These are phyloP conservation scores for Cyphomyrmex costatus DNA, from an alignment of 1,140 invertebrate genomes.

Conservation along the genomic window DNA sequence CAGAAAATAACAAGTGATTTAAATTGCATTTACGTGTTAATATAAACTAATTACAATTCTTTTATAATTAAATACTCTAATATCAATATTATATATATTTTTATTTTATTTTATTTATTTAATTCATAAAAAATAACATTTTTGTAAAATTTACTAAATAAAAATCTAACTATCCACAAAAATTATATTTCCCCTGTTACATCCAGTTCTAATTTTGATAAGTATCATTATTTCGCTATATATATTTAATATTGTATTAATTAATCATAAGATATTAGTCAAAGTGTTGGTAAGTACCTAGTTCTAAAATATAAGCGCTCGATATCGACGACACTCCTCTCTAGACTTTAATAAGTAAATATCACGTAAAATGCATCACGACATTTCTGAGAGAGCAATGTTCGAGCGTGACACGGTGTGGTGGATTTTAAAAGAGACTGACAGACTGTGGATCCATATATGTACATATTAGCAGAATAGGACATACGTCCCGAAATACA, in stretches of 20 bases:
- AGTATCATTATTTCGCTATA: background rate
- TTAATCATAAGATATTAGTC: background rate
- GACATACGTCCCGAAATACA: slow-evolving; percentile 3
- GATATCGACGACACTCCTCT: background rate
- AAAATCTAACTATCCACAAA: background rate
- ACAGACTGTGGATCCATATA: slow-evolving; percentile 34
- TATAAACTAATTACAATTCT: background rate
- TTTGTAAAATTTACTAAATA: background rate
- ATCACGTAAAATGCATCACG: slow-evolving; percentile 44
- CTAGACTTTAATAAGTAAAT: slow-evolving; percentile 48
- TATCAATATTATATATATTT: background rate
- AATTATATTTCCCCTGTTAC: background rate
- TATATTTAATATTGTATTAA: background rate
- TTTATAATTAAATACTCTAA: background rate
- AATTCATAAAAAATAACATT: background rate
- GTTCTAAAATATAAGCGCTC: background rate
- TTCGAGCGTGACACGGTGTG: slow-evolving; percentile 20
- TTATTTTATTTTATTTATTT: background rate
- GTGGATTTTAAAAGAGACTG: slow-evolving; percentile 48
- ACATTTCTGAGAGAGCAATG: slow-evolving; percentile 39
- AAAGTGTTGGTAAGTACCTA: background rate
- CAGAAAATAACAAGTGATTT: background rate
- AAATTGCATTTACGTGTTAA: background rate
- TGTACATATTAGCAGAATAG: slow-evolving; percentile 42
- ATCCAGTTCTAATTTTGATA: background rate